Percentiles rank a stretch among this genome's conserved stretches.
phyloP scores from a whole-genome alignment of 2,888 invertebrate species.

The Drosophila paucipuncta region DNA sequence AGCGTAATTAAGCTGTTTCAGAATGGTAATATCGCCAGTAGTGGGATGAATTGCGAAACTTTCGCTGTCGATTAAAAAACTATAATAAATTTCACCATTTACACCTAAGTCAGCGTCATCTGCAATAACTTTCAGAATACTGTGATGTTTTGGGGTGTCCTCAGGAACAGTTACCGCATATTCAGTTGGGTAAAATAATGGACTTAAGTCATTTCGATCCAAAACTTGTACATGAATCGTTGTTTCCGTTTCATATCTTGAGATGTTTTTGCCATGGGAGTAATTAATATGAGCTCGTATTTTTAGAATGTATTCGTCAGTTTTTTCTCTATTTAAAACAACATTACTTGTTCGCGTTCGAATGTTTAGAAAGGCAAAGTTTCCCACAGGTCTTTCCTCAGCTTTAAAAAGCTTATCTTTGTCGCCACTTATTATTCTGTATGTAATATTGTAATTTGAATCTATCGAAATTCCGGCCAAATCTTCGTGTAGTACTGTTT shows the following conservation, averaged over 20 bases:
- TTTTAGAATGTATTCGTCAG: conserved; percentile 92
- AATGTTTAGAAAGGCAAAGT: conserved; percentile 96
- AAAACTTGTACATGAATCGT: conserved; percentile 90
- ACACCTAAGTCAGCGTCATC: conserved; percentile 98
- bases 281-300: conserved; percentile 89
- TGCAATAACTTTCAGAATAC: conserved; percentile 92
- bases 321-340: conserved; percentile 96
- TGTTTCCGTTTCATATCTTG: conserved; percentile 89
- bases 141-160: conserved; percentile 93
- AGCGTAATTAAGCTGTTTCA: conserved; percentile 90
- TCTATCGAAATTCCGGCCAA: conserved; percentile 92
- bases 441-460: conserved; percentile 89
- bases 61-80: conserved; percentile 92
- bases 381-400: conserved; percentile 94
- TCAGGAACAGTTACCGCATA: conserved; percentile 95
- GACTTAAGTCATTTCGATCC: conserved; percentile 96
- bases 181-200: conserved; percentile 95
- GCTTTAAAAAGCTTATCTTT: conserved; percentile 96
- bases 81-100: conserved; percentile 99
- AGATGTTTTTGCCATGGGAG: conserved; percentile 86
- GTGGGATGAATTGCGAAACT: conserved; percentile 97
- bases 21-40: conserved; percentile 94
- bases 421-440: conserved; percentile 95
- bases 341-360: conserved; percentile 95
- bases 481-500: conserved; percentile 89